Evolutionary conservation across 2,888 invertebrate species (phyloP), one percentile per base, ranked within the genome.

Genomic region (Apamea monoglypha): DNA sequence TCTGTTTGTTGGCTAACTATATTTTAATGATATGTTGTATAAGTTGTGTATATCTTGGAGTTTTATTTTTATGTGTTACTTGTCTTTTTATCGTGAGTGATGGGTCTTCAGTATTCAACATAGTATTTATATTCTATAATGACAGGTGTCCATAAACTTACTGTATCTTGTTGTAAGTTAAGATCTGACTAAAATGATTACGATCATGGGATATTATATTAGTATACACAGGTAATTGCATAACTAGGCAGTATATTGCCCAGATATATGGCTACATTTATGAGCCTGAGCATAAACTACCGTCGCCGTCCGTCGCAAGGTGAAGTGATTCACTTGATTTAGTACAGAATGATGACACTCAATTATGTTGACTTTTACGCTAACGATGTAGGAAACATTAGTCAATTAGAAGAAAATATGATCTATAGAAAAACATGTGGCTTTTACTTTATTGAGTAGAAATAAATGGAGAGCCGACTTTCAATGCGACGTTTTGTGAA

Each of bases 1-100:
- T 91, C 83, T 85, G 81, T 84, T 88, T 85, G 85, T 87, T 86
- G 74, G 86, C 76, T 87, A 89, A 89, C 88, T 87, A 88, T 90
- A 32, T 78, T 81, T 81, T 89, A 88, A 87, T 87, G 81, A 82
- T 80, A 82, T 50, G 69, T 80, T 82, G 68, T 86, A 63, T n/a
- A 40, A 69, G n/a, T n/a, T n/a, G n/a, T n/a, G n/a, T n/a, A n/a
- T 63, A 63, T 53, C 21, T 74, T 29, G n/a, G n/a, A 40, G 10
- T n/a, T 64, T 68, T 74, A 16, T 70, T 74, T 63, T 36, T 44
- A 47, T 29, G 69, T 73, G n/a, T 53, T 71, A 44, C 18, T 53
- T 53, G 14, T 16, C 3, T 44, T 47, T 78, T 47, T 56, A 61
- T 16, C 16, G 66, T 44, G 40, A 59, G 36, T 66, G 0, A 47